Evolutionary conservation across 2,113 vertebrate genomes (phyloP), one percentile per base, ranked within the genome.

Genomic region (Pterocles burchelli): DNA sequence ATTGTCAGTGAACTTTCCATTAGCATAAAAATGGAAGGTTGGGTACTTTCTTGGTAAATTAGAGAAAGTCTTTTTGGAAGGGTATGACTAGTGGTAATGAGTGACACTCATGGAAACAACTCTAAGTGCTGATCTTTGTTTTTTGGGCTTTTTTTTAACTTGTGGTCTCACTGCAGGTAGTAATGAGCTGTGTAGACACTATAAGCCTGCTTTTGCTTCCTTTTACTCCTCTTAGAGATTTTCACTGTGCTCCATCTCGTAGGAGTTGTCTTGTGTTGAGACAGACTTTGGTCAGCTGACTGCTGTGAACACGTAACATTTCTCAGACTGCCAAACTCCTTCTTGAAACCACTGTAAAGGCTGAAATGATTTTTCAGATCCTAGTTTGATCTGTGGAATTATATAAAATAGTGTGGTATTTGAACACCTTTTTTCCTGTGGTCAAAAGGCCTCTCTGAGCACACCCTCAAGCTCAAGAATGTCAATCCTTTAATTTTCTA

Each of bases 231-330:
- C 55, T 65, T 80, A 10, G 18, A 31, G 18, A 25, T 43, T 52
- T 70, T 52, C 4, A 8, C 10, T 52, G 10, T 63, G 12, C 3
- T 58, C 14, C 13, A 1, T 36, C 15, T 48, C 0, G 0, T 45
- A 55, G 51, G 45, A 65, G 33, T 46, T 65, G 15, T 33, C 29
- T 65, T 31, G 7, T 3, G 13, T 43, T 68, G 34, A n/a, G 15
- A 21, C 19, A 19, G 21, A 9, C 33, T 57, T 79, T 80, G 74
- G 28, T 28, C 55, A 38, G 2, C 57, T 33, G 46, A 12, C 33
- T 11, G 13, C 34, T 63, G 19, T 1, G 22, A 34, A 52, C 4
- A 13, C 33, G 3, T n/a, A 24, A 41, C 24, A 6, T 9, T 57
- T 85, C 25, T 51, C 10, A 57, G 55, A 31, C 33, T 68, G 49